Evolutionary conservation across 2,113 vertebrate genomes (phyloP).

Genomic region (Spilogale gracilis): DNA sequence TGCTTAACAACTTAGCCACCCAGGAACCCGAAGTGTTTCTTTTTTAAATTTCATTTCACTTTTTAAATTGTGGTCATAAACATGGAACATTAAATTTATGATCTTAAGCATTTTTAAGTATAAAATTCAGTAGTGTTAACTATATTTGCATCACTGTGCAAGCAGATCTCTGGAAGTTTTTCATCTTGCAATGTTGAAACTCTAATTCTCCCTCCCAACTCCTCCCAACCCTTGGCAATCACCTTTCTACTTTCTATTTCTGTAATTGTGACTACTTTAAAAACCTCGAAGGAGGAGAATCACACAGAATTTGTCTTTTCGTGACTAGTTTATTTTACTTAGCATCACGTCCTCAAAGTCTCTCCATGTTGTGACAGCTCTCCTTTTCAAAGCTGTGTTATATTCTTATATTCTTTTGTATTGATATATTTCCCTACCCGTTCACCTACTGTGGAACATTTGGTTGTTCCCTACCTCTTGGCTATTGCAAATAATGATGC

Average conservation of each 20-base stretch:
- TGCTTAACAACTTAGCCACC: no score
- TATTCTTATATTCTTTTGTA: neutral
- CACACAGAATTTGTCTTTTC: neutral
- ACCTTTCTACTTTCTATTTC: neutral
- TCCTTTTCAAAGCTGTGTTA: neutral
- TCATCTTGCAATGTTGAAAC: neutral
- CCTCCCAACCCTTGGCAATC: neutral
- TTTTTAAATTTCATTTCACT: neutral
- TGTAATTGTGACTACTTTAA: neutral
- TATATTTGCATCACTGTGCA: neutral
- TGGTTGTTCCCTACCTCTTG: neutral
- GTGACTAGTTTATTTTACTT: neutral
- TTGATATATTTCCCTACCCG: neutral
- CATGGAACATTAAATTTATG: neutral
- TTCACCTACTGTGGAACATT: neutral
- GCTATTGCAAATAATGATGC: neutral
- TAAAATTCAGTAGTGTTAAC: neutral
- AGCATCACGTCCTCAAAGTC: neutral
- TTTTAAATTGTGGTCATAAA: neutral
- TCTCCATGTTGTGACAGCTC: neutral
- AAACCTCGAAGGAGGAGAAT: neutral
- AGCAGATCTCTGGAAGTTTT: neutral
- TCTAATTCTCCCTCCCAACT: neutral
- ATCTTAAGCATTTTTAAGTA: neutral
- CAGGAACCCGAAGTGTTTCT: no score